Percentiles rank a stretch among this genome's conserved stretches.
These are phyloP conservation scores for Itoplectis maculator DNA, from an alignment of 2,888 invertebrate genomes.

Conservation along the genomic window DNA sequence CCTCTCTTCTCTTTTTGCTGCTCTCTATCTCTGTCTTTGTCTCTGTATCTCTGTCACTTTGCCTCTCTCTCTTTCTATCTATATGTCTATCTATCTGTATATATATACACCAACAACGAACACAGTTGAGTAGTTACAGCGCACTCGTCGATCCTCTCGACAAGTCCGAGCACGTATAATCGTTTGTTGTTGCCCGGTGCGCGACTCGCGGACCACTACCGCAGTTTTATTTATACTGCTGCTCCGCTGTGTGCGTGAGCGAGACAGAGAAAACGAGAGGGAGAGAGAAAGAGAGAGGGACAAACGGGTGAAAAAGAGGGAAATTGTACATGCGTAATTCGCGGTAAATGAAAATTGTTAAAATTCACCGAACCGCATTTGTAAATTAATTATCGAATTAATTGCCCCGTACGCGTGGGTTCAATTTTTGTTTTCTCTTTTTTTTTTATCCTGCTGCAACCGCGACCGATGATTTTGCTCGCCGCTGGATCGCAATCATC, in stretches of 20 bases:
- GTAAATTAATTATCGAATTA: constrained; percentile 11
- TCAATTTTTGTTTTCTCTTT: not conserved
- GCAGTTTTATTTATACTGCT: constrained; percentile 27
- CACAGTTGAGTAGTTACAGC: constrained; percentile 34
- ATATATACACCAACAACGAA: not conserved
- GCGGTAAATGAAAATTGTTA: constrained; percentile 10
- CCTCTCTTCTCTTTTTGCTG: too few species aligned
- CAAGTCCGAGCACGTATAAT: constrained; percentile 47
- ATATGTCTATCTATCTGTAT: not conserved
- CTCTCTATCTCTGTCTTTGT: too few species aligned
- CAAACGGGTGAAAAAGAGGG: too few species aligned
- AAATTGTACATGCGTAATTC: not conserved
- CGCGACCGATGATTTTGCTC: not conserved
- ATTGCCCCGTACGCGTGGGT: not conserved
- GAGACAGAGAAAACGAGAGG: not conserved
- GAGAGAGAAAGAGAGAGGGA: not conserved
- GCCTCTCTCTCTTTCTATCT: too few species aligned
- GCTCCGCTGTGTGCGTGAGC: not conserved
- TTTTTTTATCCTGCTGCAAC: not conserved
- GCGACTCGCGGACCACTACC: not conserved
- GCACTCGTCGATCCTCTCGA: constrained; percentile 37
- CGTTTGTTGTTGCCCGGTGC: constrained; percentile 31
- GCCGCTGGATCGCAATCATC: constrained; percentile 23
- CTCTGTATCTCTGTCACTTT: not conserved
- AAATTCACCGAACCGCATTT: not conserved